A percentile compares a stretch with the other conserved stretches of the same genome.
These are phyloP conservation scores for Slavum lentiscoides DNA, from an alignment of 2,888 invertebrate species.

Conservation along the genomic window DNA sequence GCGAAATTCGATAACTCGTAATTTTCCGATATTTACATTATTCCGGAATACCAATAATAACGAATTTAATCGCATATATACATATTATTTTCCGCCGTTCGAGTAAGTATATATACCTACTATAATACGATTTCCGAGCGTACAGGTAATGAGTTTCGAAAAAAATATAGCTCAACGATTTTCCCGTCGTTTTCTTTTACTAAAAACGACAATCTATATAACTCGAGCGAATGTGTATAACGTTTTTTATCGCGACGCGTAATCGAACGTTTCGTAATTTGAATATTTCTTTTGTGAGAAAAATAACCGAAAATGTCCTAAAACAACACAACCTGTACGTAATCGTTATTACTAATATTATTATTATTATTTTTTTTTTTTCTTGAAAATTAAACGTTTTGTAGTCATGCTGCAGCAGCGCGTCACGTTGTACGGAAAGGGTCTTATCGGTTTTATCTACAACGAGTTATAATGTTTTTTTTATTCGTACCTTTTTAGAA, in stretches of 20 bases:
- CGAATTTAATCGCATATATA: neutral
- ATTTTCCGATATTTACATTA: no score
- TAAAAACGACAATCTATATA: neutral
- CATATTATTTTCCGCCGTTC: neutral
- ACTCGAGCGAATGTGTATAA: neutral
- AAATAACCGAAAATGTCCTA: neutral
- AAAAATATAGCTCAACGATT: neutral
- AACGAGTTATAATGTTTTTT: conserved; percentile 1
- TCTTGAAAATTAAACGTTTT: neutral
- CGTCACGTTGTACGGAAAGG: neutral
- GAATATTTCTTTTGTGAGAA: neutral
- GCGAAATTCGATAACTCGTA: no score
- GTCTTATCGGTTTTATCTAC: conserved; percentile 35
- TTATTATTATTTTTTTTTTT: no score
- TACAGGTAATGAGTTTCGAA: neutral
- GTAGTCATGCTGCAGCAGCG: no score
- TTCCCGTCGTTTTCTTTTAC: neutral
- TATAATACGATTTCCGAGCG: conserved; percentile 8
- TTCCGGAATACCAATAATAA: neutral
- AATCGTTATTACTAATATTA: neutral
- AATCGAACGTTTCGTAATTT: neutral
- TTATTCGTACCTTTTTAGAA: neutral
- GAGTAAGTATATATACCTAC: neutral
- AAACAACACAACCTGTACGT: neutral
- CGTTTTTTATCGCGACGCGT: no score